Evolutionary conservation across 2,888 invertebrate species (phyloP).

Genomic region (Tanytarsus gracilentus): DNA sequence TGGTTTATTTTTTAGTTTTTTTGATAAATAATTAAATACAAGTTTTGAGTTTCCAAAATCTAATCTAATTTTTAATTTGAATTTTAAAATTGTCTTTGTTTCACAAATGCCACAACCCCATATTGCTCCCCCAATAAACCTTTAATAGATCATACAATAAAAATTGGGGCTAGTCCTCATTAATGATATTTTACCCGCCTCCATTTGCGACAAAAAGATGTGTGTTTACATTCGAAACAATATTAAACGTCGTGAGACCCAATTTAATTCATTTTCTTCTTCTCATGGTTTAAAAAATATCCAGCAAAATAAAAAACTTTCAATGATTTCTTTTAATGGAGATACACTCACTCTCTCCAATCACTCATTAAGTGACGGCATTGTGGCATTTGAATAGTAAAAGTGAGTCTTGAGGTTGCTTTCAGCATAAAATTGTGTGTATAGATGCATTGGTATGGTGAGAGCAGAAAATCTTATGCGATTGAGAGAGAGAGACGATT

Average conservation of each 20-base stretch:
- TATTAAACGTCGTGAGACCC: not conserved
- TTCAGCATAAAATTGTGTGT: not conserved
- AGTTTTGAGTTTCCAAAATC: too few species aligned
- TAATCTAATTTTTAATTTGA: too few species aligned
- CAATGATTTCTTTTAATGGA: not conserved
- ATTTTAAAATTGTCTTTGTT: too few species aligned
- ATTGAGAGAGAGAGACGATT: not conserved
- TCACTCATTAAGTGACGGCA: conserved; percentile 1
- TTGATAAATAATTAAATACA: too few species aligned
- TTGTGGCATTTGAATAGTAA: conserved; percentile 22
- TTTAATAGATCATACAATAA: too few species aligned
- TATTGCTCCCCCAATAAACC: too few species aligned
- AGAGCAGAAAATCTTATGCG: conserved; percentile 4
- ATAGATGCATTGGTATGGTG: not conserved
- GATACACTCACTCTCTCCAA: conserved; percentile 15
- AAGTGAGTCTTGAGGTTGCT: conserved; percentile 11
- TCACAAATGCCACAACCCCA: too few species aligned
- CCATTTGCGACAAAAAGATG: not conserved
- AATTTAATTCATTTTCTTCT: not conserved
- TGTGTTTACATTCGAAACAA: not conserved
- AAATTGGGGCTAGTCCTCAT: too few species aligned
- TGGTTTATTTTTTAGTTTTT: too few species aligned
- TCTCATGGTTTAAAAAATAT: not conserved
- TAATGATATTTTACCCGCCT: too few species aligned
- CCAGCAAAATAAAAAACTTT: not conserved